phyloP scores from a whole-genome alignment of 2,113 vertebrate species.

The Nesospiza acunhae region DNA sequence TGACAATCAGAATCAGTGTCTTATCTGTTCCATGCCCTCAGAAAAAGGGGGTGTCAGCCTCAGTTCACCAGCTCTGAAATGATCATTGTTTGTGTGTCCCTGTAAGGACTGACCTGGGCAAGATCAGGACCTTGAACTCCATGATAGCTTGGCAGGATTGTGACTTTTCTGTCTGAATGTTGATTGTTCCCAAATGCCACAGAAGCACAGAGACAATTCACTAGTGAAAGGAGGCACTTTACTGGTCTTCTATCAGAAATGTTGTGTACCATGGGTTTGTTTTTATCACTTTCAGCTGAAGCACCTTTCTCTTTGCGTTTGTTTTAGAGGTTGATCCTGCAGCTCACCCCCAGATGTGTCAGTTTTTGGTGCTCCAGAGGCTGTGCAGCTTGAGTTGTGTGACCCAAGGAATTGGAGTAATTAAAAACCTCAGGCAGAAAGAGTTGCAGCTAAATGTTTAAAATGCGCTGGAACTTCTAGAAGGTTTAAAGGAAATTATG shows the following conservation, averaged over 20 bases:
- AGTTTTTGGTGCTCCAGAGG: not conserved
- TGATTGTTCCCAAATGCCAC: conserved; percentile 2
- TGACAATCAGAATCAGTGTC: conserved; percentile 61
- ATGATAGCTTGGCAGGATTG: not conserved
- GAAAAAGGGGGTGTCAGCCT: not conserved
- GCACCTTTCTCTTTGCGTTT: conserved; percentile 14
- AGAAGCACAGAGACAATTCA: not conserved
- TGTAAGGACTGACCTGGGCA: not conserved
- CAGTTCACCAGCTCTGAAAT: not conserved
- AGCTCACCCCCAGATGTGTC: not conserved
- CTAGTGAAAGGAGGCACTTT: conserved; percentile 19
- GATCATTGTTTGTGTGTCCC: not conserved
- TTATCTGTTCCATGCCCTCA: not conserved
- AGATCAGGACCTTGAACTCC: not conserved
- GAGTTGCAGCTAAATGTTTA: not conserved
- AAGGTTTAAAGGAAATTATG: not conserved
- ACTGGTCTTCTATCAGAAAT: not conserved
- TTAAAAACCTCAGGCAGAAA: not conserved
- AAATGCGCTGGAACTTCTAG: not conserved
- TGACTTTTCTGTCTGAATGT: not conserved
- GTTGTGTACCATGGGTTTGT: not conserved
- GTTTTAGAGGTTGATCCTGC: not conserved
- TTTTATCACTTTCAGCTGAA: not conserved
- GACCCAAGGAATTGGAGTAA: not conserved
- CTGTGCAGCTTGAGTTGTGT: not conserved